These are phyloP conservation scores for Willowsia nigromaculata DNA, from an alignment of 2,888 invertebrate genomes.

Conservation along the genomic window DNA sequence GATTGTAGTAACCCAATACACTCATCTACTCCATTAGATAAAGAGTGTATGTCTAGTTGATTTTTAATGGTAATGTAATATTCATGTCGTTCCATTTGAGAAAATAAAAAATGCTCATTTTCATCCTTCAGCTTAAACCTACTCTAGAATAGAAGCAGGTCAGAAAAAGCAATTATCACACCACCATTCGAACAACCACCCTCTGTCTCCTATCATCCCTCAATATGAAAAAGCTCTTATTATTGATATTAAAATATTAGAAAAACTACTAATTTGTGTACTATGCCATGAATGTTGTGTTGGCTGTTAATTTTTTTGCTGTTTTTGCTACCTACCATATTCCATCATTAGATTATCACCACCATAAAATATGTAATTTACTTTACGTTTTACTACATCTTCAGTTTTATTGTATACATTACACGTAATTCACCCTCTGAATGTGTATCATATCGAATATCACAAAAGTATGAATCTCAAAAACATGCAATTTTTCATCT, in stretches of 20 bases:
- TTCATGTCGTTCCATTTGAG: slow-evolving; percentile 31
- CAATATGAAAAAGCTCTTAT: not conserved
- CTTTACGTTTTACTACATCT: too few species aligned
- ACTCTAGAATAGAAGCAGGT: not conserved
- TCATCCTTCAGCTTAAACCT: slow-evolving; percentile 15
- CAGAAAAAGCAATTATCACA: not conserved
- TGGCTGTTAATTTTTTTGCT: not conserved
- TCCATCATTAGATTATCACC: not conserved
- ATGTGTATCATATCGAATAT: too few species aligned
- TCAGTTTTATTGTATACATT: too few species aligned
- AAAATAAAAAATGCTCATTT: slow-evolving; percentile 39
- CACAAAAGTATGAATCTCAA: too few species aligned
- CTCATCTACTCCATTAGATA: not conserved
- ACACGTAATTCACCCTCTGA: too few species aligned
- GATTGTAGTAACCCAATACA: slow-evolving; percentile 8
- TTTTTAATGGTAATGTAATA: slow-evolving; percentile 43
- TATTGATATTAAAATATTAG: not conserved
- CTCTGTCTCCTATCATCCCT: not conserved
- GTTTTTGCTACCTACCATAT: not conserved
- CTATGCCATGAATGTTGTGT: too few species aligned
- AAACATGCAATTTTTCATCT: too few species aligned
- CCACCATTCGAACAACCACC: not conserved
- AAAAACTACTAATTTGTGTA: too few species aligned
- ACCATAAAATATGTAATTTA: not conserved
- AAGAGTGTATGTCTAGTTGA: not conserved